Conservation (phyloP, 2,888 invertebrate genomes). For the Caenorhabditis uteleia region DNA sequence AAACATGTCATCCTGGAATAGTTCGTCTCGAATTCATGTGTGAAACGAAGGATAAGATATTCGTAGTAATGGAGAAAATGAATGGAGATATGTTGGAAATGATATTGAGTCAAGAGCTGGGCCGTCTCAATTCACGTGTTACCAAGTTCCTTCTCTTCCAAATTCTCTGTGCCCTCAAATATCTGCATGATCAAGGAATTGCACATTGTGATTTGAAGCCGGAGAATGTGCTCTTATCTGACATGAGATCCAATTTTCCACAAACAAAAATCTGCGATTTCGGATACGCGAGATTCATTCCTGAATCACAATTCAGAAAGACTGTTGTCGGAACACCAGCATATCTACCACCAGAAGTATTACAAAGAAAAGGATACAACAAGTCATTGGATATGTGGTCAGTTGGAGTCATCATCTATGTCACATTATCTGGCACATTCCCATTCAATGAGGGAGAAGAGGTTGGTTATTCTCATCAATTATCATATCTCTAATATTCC, state of each 20-base stretch:
- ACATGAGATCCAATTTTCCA: conserved; percentile 63
- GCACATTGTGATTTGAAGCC: conserved; percentile 74
- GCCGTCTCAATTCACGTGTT: conserved; percentile 87
- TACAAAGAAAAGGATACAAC: conserved; percentile 97
- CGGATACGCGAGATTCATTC: conserved; percentile 66
- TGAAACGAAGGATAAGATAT: conserved; percentile 94
- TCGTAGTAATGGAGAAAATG: conserved; percentile 98
- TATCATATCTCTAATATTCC: no score
- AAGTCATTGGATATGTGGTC: conserved; percentile 99
- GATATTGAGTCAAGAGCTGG: conserved; percentile 73
- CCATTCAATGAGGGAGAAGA: conserved; percentile 92
- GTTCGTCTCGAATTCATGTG: conserved; percentile 96
- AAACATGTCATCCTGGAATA: conserved; percentile 72
- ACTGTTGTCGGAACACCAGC: conserved; percentile 70
- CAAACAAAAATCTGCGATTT: conserved; percentile 70
- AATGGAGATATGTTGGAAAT: conserved; percentile 92
- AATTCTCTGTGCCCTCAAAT: conserved; percentile 92
- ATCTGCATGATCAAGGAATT: conserved; percentile 95
- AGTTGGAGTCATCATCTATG: conserved; percentile 97
- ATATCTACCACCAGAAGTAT: conserved; percentile 88
- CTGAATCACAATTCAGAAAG: conserved; percentile 62
- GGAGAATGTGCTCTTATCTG: conserved; percentile 69
- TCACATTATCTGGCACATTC: conserved; percentile 92
- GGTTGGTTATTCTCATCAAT: conserved; percentile 15
- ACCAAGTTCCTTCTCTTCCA: conserved; percentile 72